Evolutionary conservation across 2,113 vertebrate genomes (phyloP).

Genomic region (Oreocharis arfaki): DNA sequence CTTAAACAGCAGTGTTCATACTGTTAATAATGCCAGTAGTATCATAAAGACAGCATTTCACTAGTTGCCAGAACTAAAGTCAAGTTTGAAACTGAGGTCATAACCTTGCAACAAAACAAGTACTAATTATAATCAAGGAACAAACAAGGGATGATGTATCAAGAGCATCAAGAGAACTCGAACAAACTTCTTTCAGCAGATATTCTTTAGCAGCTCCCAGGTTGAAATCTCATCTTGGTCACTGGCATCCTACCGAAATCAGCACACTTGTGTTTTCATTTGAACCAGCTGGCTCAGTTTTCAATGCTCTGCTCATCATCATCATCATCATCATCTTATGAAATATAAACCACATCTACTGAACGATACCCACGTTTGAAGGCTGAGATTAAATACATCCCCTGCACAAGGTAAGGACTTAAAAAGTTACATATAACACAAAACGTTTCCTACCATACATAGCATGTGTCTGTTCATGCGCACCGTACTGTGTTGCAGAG

Average conservation of each 20-base stretch:
- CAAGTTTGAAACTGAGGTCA: constrained; percentile 48
- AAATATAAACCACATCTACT: constrained; percentile 36
- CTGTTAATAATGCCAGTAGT: constrained; percentile 53
- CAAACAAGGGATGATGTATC: constrained; percentile 35
- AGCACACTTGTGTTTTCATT: constrained; percentile 57
- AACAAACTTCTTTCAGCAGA: constrained; percentile 60
- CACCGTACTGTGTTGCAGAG: constrained; percentile 89
- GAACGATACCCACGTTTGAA: neutral
- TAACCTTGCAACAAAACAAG: constrained; percentile 49
- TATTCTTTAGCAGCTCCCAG: constrained; percentile 64
- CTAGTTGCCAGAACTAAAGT: constrained; percentile 59
- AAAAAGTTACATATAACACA: constrained; percentile 60
- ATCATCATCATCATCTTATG: constrained; percentile 32
- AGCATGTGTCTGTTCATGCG: constrained; percentile 94
- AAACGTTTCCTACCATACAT: constrained; percentile 93
- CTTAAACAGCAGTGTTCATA: constrained; percentile 48
- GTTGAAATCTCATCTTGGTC: constrained; percentile 54
- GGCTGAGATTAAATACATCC: constrained; percentile 43
- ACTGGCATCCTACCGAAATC: constrained; percentile 60
- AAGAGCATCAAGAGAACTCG: constrained; percentile 42
- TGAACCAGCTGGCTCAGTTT: constrained; percentile 48
- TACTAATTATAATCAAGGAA: constrained; percentile 56
- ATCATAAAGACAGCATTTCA: constrained; percentile 56
- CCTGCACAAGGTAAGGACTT: constrained; percentile 30
- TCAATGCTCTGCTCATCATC: constrained; percentile 46